phyloP scores from a whole-genome alignment of 2,797 vertebrate genomes.

The Monodelphis domestica region DNA sequence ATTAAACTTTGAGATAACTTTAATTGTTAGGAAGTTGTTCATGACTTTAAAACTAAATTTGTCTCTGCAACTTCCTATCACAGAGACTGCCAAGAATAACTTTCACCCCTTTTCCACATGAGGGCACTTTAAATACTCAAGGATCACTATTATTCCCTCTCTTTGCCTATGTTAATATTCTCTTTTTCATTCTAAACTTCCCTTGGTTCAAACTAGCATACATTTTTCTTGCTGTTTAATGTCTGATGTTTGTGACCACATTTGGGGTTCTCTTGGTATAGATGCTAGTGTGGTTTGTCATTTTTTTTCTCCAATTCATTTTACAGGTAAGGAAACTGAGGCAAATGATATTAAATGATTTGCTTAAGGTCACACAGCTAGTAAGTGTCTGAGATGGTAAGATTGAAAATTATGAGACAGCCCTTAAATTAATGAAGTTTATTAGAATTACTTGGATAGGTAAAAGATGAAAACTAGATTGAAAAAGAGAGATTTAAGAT shows the following conservation, averaged over 20 bases:
- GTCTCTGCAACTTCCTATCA: neutral
- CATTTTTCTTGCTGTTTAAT: neutral
- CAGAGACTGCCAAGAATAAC: neutral
- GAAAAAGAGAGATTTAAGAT: no score
- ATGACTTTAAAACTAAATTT: conserved; percentile 22
- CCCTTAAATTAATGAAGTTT: no score
- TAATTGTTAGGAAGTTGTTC: neutral
- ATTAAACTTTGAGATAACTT: neutral
- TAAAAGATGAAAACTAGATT: no score
- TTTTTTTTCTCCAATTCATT: neutral
- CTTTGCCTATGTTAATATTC: neutral
- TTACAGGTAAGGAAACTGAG: no score
- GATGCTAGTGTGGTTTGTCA: neutral
- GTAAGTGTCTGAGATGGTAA: no score
- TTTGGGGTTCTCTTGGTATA: neutral
- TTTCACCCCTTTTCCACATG: neutral
- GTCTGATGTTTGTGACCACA: no score
- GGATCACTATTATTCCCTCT: neutral
- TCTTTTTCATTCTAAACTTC: neutral
- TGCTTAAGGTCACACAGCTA: neutral
- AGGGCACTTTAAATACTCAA: neutral
- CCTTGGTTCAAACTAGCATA: neutral
- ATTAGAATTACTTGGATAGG: no score
- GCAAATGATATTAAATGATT: no score
- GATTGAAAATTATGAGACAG: no score